Percentiles rank a stretch among this genome's conserved stretches.
Conservation (phyloP, 2,113 vertebrate genomes). For the Clinocottus analis region DNA sequence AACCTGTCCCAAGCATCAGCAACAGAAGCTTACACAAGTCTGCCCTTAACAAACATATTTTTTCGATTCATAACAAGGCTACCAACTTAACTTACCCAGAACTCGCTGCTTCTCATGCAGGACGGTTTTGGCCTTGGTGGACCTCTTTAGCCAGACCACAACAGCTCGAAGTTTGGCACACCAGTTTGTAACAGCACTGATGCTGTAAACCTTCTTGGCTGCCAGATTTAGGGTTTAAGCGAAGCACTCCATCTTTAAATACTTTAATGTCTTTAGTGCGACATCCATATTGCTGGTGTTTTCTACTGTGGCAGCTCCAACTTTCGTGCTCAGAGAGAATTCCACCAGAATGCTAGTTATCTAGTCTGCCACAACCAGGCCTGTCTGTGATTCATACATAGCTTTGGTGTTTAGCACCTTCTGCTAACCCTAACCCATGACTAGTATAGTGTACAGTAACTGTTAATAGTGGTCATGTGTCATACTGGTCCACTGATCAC, state of each 20-base stretch:
- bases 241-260: too few species aligned
- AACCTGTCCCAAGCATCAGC: not conserved
- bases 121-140: not conserved
- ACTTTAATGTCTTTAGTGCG: too few species aligned
- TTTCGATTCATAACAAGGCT: not conserved
- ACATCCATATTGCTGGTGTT: too few species aligned
- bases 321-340: not conserved
- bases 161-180: too few species aligned
- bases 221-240: too few species aligned
- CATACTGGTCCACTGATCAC: not conserved
- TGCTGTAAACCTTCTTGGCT: too few species aligned
- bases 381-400: not conserved
- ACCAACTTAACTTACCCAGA: not conserved
- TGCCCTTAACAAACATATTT: too few species aligned
- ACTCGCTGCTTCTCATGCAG: not conserved
- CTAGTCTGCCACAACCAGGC: not conserved
- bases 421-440: not conserved
- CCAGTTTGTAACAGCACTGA: too few species aligned
- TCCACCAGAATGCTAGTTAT: not conserved
- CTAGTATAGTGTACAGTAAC: not conserved
- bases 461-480: not conserved
- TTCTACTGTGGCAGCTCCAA: too few species aligned
- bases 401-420: too few species aligned
- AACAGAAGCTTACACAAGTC: not conserved
- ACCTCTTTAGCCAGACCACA: too few species aligned